Evolutionary conservation across 2,113 vertebrate species (phyloP).

Genomic region (Strix uralensis): DNA sequence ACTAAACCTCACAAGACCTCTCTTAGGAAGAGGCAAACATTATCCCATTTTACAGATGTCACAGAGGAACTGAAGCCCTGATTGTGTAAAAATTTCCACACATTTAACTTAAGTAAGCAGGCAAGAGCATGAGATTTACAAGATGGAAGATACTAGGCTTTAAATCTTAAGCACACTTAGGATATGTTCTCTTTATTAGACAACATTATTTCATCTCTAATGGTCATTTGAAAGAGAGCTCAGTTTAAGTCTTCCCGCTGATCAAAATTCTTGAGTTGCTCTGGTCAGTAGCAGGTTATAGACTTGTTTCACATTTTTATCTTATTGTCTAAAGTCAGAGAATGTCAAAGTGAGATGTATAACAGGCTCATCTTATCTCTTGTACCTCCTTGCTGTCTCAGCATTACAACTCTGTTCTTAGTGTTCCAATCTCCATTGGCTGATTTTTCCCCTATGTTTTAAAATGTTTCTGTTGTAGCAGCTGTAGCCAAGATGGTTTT

Average conservation of each 20-base stretch:
- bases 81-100: neutral
- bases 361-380: neutral
- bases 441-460: constrained; percentile 28
- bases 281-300: neutral
- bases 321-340: neutral
- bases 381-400: constrained; percentile 12
- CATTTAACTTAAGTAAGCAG: neutral
- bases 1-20: neutral
- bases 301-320: neutral
- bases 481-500: neutral
- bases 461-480: constrained; percentile 42
- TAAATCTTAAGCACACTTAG: neutral
- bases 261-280: neutral
- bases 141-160: neutral
- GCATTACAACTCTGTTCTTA: constrained; percentile 33
- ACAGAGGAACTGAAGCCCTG: neutral
- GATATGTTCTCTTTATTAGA: neutral
- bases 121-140: neutral
- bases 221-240: neutral
- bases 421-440: constrained; percentile 29
- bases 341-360: neutral
- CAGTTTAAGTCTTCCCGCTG: neutral
- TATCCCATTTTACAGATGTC: neutral
- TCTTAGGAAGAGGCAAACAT: neutral
- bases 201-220: neutral